A percentile compares a stretch with the other conserved stretches of the same genome.
Conservation (phyloP, 2,797 vertebrate genomes). For the Triplophysa yarkandensis region DNA sequence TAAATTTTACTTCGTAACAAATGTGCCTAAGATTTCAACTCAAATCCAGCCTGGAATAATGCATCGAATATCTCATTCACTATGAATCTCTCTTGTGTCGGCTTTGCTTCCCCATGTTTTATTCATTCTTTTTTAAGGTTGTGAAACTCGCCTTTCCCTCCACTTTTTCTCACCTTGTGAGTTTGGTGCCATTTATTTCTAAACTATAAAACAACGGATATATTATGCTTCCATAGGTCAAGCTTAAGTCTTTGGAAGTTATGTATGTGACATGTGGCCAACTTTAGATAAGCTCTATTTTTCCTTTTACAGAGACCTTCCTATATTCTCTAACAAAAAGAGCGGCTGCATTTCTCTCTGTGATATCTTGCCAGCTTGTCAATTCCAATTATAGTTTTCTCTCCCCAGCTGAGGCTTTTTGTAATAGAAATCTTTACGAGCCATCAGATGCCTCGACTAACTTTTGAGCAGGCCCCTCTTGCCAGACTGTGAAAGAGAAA, state of each 20-base stretch:
- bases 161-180: constrained; percentile 10
- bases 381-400: constrained; percentile 64
- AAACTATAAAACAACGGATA: constrained; percentile 17
- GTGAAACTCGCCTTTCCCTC: constrained; percentile 15
- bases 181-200: constrained; percentile 21
- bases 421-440: constrained; percentile 57
- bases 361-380: constrained; percentile 57
- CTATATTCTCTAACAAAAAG: constrained; percentile 15
- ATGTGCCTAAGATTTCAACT: constrained; percentile 61
- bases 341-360: background rate
- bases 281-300: background rate
- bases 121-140: constrained; percentile 60
- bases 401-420: constrained; percentile 35
- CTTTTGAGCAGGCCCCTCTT: constrained; percentile 30
- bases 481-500: constrained; percentile 30
- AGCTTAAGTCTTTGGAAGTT: background rate
- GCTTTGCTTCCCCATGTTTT: constrained; percentile 65
- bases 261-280: background rate
- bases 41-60: constrained; percentile 63
- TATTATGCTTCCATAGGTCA: background rate
- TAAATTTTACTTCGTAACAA: constrained; percentile 75
- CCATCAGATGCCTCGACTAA: constrained; percentile 46
- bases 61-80: constrained; percentile 31
- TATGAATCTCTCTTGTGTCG: constrained; percentile 39
- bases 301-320: constrained; percentile 16